These are phyloP conservation scores for Ramphastos sulfuratus DNA, from an alignment of 2,113 vertebrate species.

Conservation along the genomic window DNA sequence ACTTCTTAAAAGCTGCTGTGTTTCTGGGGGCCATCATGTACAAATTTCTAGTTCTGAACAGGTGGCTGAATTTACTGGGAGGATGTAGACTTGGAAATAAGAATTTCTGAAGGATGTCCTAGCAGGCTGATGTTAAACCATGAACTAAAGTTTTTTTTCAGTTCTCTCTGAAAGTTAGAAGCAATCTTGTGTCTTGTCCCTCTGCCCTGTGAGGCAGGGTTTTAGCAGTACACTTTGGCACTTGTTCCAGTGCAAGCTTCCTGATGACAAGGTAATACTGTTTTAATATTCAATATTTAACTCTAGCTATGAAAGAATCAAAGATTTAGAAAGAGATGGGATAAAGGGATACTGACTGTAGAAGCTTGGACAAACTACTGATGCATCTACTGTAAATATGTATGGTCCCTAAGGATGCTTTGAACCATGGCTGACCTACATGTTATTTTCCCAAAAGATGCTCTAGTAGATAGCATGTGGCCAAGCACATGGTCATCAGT, in stretches of 20 bases:
- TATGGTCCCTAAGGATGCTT: neutral
- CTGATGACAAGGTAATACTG: neutral
- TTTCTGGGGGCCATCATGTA: fast-evolving
- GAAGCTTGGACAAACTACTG: neutral
- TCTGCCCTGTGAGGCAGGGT: neutral
- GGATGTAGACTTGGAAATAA: neutral
- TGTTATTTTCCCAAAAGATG: neutral
- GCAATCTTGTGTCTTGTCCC: neutral
- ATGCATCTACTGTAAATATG: neutral
- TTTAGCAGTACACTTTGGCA: neutral
- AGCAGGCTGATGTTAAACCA: neutral
- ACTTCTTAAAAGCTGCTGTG: neutral
- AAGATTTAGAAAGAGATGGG: neutral
- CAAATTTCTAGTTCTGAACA: neutral
- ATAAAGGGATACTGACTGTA: neutral
- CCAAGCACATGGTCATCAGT: fast-evolving
- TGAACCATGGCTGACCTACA: neutral
- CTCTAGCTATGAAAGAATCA: neutral
- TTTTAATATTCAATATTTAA: neutral
- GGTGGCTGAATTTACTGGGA: neutral
- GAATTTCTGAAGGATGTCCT: neutral
- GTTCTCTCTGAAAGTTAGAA: neutral
- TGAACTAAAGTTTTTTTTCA: neutral
- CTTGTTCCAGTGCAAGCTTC: neutral
- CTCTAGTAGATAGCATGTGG: neutral